These are phyloP conservation scores for Rhogogaster chlorosoma DNA, from an alignment of 2,888 invertebrate species.

Conservation along the genomic window DNA sequence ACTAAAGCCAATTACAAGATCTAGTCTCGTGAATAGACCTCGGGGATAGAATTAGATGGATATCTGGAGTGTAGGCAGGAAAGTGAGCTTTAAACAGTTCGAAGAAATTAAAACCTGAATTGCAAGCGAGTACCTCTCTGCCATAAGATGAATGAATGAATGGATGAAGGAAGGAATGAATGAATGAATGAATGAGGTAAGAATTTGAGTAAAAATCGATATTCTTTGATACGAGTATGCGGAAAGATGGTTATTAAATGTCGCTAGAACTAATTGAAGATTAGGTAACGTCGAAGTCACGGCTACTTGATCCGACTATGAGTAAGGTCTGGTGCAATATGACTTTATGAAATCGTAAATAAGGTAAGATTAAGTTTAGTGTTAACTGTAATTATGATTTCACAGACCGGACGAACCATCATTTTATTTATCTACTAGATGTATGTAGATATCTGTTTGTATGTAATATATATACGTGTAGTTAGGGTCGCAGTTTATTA, in stretches of 20 bases:
- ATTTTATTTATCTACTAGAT: background rate
- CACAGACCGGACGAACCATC: constrained; percentile 40
- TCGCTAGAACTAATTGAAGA: background rate
- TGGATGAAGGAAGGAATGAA: background rate
- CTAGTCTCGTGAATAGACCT: background rate
- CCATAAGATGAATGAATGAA: background rate
- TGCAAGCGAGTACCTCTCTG: background rate
- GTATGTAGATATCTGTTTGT: background rate
- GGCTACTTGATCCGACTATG: background rate
- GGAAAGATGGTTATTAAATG: background rate
- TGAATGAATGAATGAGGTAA: background rate
- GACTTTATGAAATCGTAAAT: constrained; percentile 30
- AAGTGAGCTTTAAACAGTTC: background rate
- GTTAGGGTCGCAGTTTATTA: background rate
- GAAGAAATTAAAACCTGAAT: background rate
- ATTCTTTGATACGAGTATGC: background rate
- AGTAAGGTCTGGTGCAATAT: background rate
- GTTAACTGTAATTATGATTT: constrained; percentile 39
- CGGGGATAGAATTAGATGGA: background rate
- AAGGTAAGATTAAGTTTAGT: constrained; percentile 13
- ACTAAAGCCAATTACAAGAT: background rate
- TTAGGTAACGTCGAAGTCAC: constrained; percentile 32
- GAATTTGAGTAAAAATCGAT: background rate
- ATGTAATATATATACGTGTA: background rate
- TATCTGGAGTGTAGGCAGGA: background rate